Conservation (phyloP, 2,888 invertebrate species). For the Cinara cedri region DNA sequence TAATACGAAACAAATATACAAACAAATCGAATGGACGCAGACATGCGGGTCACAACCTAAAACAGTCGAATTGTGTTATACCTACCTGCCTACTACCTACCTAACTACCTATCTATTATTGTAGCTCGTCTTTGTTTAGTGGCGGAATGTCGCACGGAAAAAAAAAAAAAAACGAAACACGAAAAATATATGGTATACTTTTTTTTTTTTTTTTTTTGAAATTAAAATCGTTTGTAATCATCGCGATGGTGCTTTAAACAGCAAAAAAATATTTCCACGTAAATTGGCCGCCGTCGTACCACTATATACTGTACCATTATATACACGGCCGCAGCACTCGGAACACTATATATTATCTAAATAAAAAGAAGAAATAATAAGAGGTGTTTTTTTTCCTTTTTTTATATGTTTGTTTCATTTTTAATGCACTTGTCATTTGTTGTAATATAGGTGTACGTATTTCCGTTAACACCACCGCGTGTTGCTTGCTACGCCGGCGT, state of each 20-base stretch:
- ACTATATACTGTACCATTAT: neutral
- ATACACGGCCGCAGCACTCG: no score
- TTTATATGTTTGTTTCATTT: neutral
- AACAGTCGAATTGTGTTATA: neutral
- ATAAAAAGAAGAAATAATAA: no score
- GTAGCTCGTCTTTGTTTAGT: neutral
- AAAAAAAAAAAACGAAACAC: neutral
- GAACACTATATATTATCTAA: no score
- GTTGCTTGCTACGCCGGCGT: no score
- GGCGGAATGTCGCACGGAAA: neutral
- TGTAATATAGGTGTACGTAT: no score
- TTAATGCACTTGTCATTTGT: neutral
- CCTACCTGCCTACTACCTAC: neutral
- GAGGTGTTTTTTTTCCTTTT: no score
- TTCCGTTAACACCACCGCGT: no score
- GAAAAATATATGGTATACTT: neutral
- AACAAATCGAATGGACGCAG: no score
- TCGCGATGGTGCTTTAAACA: constrained; percentile 3
- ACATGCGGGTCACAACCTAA: neutral
- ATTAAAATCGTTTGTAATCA: constrained; percentile 8
- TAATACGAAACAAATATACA: neutral
- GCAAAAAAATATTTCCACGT: constrained; percentile 8
- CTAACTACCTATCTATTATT: neutral
- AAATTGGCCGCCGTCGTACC: neutral
- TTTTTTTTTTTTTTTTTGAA: neutral